phyloP scores from a whole-genome alignment of 2,113 vertebrate genomes.

The Puffinus mauretanicus region DNA sequence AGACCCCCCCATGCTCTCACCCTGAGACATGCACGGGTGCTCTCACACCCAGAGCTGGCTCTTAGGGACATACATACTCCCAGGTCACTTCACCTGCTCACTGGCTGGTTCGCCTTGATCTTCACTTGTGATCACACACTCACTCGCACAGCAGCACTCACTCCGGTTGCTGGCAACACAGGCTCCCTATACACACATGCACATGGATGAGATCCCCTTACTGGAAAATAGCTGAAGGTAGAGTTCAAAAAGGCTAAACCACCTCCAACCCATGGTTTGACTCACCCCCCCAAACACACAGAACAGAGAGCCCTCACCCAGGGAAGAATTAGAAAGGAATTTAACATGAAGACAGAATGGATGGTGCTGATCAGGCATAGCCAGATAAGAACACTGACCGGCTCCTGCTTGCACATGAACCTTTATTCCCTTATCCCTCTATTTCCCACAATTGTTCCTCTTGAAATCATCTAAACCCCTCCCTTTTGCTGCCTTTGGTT shows the following conservation, averaged over 20 bases:
- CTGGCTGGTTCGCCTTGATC: neutral
- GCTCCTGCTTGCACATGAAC: neutral
- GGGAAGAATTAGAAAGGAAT: neutral
- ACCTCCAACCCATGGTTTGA: neutral
- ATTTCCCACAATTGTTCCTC: neutral
- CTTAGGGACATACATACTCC: neutral
- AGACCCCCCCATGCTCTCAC: accelerated
- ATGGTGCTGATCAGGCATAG: neutral
- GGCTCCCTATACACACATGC: neutral
- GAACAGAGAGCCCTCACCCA: accelerated
- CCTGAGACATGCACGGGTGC: neutral
- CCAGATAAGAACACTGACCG: neutral
- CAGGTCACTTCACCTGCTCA: neutral
- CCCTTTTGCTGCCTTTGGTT: neutral
- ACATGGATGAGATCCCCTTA: neutral
- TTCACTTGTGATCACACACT: neutral
- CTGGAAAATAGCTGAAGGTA: neutral
- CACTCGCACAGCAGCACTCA: accelerated
- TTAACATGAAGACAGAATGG: neutral
- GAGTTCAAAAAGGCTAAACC: neutral
- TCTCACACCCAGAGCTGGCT: neutral
- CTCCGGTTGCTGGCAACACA: neutral
- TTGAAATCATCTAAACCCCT: neutral
- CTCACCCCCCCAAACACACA: too few relatives aligned
- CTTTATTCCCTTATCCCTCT: neutral